phyloP scores from a whole-genome alignment of 2,797 vertebrate genomes.

The Platalea minor region DNA sequence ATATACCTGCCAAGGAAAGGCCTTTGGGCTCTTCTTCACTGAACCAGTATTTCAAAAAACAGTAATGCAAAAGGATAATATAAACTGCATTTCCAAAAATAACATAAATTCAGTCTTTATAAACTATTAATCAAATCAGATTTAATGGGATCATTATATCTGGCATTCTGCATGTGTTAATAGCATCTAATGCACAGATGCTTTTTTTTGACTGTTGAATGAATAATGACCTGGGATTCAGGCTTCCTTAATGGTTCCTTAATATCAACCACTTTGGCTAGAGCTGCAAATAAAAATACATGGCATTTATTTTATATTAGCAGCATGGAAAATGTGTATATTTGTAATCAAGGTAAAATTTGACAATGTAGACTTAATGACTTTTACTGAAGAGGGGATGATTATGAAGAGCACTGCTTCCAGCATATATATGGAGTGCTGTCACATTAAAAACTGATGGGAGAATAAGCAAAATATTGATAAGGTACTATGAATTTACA shows the following conservation, averaged over 20 bases:
- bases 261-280: constrained; percentile 70
- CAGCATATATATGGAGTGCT: constrained; percentile 9
- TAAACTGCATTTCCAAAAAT: constrained; percentile 72
- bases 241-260: constrained; percentile 72
- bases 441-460: neutral
- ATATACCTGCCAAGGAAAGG: neutral
- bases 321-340: constrained; percentile 47
- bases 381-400: constrained; percentile 53
- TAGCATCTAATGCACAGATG: constrained; percentile 71
- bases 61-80: constrained; percentile 28
- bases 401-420: constrained; percentile 46
- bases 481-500: neutral
- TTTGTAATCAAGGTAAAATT: constrained; percentile 73
- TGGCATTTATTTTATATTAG: constrained; percentile 73
- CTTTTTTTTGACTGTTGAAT: constrained; percentile 69
- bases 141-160: constrained; percentile 78
- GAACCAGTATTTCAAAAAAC: constrained; percentile 39
- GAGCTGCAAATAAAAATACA: constrained; percentile 63
- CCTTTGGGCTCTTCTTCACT: constrained; percentile 35
- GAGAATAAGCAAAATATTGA: constrained; percentile 16
- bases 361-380: constrained; percentile 58
- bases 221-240: constrained; percentile 74
- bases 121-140: constrained; percentile 76
- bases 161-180: constrained; percentile 73
- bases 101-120: constrained; percentile 64